phyloP scores from a whole-genome alignment of 2,113 vertebrate species.

The Climacteris rufus region DNA sequence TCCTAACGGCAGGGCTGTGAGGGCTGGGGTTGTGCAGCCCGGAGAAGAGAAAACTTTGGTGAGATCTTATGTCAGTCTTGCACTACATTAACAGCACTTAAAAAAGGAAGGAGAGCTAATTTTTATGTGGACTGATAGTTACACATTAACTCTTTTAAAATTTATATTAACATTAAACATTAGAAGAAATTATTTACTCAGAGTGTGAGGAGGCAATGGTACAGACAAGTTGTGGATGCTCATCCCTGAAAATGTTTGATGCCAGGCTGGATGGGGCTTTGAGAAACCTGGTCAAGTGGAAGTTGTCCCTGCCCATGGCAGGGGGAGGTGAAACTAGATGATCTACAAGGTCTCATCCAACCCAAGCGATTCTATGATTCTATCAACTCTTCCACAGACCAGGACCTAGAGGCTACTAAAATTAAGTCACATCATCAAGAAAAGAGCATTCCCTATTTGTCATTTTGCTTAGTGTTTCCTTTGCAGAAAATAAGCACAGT shows the following conservation, averaged over 20 bases:
- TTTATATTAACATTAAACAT: neutral
- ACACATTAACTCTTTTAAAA: neutral
- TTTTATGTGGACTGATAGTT: neutral
- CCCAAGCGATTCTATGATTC: neutral
- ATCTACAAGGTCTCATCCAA: neutral
- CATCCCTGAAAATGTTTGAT: accelerated
- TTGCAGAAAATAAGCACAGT: neutral
- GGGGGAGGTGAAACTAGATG: neutral
- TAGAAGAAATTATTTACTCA: neutral
- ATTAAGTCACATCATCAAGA: neutral
- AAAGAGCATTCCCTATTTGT: neutral
- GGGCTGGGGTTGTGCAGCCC: neutral
- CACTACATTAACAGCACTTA: neutral
- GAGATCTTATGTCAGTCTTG: neutral
- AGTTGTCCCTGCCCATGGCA: neutral
- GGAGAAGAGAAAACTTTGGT: neutral
- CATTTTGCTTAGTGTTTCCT: neutral
- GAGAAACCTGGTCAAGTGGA: neutral
- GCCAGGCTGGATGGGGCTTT: neutral
- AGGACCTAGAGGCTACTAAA: neutral
- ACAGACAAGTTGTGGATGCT: neutral
- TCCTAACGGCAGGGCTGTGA: neutral
- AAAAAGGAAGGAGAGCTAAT: neutral
- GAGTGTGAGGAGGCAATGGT: neutral
- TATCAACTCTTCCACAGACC: neutral